Base-by-base conservation (phyloP, 2,888 invertebrate genomes). In the Esperia sulphurella region DNA sequence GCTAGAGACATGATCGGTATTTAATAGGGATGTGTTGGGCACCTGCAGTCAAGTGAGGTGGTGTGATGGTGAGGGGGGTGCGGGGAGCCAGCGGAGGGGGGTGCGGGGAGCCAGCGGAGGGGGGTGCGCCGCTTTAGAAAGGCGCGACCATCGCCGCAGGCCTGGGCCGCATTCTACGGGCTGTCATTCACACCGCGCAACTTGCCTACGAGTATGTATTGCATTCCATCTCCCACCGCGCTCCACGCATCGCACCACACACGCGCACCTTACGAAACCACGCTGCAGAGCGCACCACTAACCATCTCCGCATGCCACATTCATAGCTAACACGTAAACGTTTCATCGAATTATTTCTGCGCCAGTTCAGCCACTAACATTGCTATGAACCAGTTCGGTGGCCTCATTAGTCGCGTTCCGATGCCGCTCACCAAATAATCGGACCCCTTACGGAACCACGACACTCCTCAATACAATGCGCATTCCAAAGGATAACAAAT, bases 171-270 rank as follows among this genome's bases (percentile, higher is more conserved):
- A 89, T 89, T 89, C 89, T 89, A 89, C 84, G 82, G 88, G 83
- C 85, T 89, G 88, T 89, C 88, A 89, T 89, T 89, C 88, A 89
- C 88, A 87, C 84, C 86, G 86, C 79, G 81, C 87, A 85, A 87
- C 82, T 89, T 84, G 87, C 84, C 88, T 89, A 43, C 33, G 43
- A 43, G 43, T 43, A 88, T 85, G 87, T 84, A 82, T 79, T 86
- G 86, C 88, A 89, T 89, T 86, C 89, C 84, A 84, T 84, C 84
- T 83, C 83, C 83, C 79, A 72, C 72, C 77, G 77, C 78, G 71
- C 74, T 79, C 78, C 71, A 75, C 75, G 73, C 77, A 76, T 70
- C 71, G 68, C 68, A 69, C 68, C 70, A 67, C 71, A 74, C 70
- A 74, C 66, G 69, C 70, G 66, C 72, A 72, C 72, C 80, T 81